These are phyloP conservation scores for Myzus persicae DNA, from an alignment of 1,140 invertebrate species.

Conservation along the genomic window DNA sequence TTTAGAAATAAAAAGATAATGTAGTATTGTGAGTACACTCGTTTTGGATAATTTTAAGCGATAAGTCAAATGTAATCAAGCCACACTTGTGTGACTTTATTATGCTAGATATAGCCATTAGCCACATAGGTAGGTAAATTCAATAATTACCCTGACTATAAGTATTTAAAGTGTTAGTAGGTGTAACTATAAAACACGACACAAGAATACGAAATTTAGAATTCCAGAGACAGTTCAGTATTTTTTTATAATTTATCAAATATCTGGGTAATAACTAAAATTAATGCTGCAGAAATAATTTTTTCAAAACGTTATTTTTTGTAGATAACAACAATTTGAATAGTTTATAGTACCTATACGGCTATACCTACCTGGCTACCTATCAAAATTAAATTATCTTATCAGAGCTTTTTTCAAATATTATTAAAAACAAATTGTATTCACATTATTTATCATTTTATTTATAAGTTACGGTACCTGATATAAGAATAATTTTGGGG, in stretches of 20 bases:
- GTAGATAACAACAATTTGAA: not conserved
- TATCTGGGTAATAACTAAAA: not conserved
- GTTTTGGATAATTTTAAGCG: not conserved
- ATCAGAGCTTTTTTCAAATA: not conserved
- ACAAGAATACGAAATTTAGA: not conserved
- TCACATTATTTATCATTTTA: not conserved
- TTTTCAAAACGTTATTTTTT: not conserved
- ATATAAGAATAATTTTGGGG: not conserved
- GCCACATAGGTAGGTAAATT: too few relatives aligned
- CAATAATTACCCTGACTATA: not conserved
- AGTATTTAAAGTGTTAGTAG: not conserved
- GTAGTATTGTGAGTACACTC: too few relatives aligned
- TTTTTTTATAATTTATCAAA: not conserved
- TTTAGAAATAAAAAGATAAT: not conserved
- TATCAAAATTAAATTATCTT: not conserved
- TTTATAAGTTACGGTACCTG: not conserved
- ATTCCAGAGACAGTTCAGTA: not conserved
- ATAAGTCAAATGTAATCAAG: not conserved
- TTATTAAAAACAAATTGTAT: not conserved
- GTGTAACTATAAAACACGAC: not conserved
- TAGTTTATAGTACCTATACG: not conserved
- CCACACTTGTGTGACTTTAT: not conserved
- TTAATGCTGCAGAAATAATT: not conserved
- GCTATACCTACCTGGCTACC: too few relatives aligned
- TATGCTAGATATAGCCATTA: too few relatives aligned